These are phyloP conservation scores for Montipora sp. DNA, from an alignment of 64 coral and sea anemone species.

Conservation along the genomic window DNA sequence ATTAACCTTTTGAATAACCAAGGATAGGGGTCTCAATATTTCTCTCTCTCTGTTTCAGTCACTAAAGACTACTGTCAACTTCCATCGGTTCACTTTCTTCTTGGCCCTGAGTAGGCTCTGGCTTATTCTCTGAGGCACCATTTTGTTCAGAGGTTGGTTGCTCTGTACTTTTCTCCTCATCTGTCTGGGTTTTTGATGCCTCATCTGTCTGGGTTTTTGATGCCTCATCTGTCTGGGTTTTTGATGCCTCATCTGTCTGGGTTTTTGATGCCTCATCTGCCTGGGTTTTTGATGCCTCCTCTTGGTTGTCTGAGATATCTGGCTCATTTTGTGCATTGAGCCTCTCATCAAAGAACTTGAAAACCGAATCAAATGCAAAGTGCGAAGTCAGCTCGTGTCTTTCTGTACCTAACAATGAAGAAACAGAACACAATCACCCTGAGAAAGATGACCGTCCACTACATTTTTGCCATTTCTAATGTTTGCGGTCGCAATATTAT, in stretches of 20 bases:
- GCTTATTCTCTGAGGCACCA: not conserved
- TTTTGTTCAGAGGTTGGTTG: not conserved
- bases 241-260: not conserved
- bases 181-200: not conserved
- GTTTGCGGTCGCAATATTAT: too few species aligned
- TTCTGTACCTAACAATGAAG: slow-evolving; percentile 44
- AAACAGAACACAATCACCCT: not conserved
- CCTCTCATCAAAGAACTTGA: slow-evolving; percentile 56
- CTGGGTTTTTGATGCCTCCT: not conserved
- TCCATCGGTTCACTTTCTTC: not conserved
- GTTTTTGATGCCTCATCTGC: not conserved
- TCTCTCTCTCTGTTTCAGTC: too few species aligned
- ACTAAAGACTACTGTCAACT: not conserved
- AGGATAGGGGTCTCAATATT: too few species aligned
- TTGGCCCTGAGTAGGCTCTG: not conserved
- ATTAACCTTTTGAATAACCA: too few species aligned
- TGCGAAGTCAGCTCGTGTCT: slow-evolving; percentile 62
- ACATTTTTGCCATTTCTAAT: too few species aligned
- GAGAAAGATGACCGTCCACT: too few species aligned
- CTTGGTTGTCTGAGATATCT: not conserved
- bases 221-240: not conserved
- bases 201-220: too few species aligned
- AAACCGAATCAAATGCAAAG: slow-evolving; percentile 57
- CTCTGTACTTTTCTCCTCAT: not conserved
- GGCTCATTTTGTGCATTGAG: not conserved